Evolutionary conservation across 2,888 invertebrate species (phyloP).

Genomic region (Leptopilina syphax): DNA sequence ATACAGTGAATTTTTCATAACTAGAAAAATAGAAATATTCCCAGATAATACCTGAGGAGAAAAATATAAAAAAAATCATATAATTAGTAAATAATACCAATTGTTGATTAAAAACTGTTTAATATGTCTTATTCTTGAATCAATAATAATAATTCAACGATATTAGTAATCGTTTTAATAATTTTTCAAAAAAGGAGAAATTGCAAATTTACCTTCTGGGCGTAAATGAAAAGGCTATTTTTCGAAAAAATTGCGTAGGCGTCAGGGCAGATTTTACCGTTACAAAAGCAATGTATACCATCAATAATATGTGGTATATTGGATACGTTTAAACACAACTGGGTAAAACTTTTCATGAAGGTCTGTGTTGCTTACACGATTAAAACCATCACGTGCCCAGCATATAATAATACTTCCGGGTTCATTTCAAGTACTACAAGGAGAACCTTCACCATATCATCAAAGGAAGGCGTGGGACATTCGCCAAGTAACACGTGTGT

Average conservation of each 20-base stretch:
- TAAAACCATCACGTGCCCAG: conserved; percentile 21
- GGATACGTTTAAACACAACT: conserved; percentile 8
- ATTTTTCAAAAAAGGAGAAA: no score
- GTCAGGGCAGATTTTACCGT: conserved; percentile 16
- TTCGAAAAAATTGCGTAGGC: conserved; percentile 4
- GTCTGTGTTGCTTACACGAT: conserved; percentile 15
- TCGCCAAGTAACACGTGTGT: conserved; percentile 16
- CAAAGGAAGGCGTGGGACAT: conserved; percentile 23
- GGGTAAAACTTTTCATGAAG: neutral
- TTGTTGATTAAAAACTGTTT: no score
- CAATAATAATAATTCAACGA: no score
- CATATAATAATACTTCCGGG: conserved; percentile 34
- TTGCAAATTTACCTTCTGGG: neutral
- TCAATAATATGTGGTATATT: conserved; percentile 17
- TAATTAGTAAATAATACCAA: no score
- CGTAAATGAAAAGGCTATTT: neutral
- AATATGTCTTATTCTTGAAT: no score
- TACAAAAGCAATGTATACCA: conserved; percentile 20
- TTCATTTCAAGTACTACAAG: conserved; percentile 24
- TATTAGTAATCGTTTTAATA: no score
- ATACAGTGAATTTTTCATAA: no score
- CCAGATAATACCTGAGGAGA: no score
- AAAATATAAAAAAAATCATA: no score
- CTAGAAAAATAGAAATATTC: no score
- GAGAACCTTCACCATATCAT: conserved; percentile 20